Conservation (phyloP, 2,113 vertebrate genomes). For the Menura novaehollandiae region DNA sequence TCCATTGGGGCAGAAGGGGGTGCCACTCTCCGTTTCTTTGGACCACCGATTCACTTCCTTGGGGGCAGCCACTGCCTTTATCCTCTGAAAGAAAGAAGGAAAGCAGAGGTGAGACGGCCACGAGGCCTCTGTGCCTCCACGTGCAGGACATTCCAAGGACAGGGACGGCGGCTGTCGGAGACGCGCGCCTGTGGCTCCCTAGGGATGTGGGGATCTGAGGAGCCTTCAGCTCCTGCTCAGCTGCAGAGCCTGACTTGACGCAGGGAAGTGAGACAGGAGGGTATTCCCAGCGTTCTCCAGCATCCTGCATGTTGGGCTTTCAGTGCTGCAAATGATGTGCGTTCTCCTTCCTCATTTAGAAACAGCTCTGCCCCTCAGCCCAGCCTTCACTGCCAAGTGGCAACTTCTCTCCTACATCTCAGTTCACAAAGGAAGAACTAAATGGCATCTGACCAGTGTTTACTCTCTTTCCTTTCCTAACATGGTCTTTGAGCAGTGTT, state of each 20-base stretch:
- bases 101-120: background rate
- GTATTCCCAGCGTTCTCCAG: background rate
- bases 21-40: constrained; percentile 69
- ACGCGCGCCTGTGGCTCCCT: fast-evolving
- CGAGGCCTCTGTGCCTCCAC: fast-evolving
- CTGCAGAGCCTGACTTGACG: background rate
- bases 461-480: constrained; percentile 22
- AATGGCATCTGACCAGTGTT: constrained; percentile 44
- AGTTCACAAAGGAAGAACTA: constrained; percentile 3
- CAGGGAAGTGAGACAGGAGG: background rate
- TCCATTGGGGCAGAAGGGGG: constrained; percentile 72
- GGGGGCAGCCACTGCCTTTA: constrained; percentile 90
- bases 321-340: background rate
- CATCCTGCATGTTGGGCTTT: background rate
- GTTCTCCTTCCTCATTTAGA: background rate
- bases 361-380: constrained; percentile 11
- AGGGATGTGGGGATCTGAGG: background rate
- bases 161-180: background rate
- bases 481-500: constrained; percentile 25
- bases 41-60: constrained; percentile 80
- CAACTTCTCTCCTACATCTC: background rate
- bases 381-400: background rate
- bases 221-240: background rate
- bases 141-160: fast-evolving
- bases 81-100: constrained; percentile 76